phyloP scores from a whole-genome alignment of 2,797 vertebrate genomes.

The Telmatherina bonti region DNA sequence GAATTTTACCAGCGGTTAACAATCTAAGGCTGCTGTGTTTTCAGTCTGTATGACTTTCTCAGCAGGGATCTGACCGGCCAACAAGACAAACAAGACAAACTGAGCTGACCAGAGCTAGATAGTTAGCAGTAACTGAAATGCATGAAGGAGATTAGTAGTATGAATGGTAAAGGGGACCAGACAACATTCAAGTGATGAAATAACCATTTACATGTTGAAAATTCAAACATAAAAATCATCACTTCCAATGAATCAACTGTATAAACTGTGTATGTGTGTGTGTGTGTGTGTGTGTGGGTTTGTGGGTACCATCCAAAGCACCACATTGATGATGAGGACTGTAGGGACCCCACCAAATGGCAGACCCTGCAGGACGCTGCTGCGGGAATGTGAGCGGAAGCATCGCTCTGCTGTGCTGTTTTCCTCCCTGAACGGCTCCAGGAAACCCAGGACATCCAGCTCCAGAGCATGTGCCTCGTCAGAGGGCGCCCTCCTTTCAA shows the following conservation, averaged over 20 bases:
- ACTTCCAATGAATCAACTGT: not conserved
- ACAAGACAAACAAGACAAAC: not conserved
- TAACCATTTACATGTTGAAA: not conserved
- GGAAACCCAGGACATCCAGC: conserved; percentile 66
- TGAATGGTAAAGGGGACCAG: not conserved
- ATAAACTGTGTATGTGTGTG: conserved; percentile 7
- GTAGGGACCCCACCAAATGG: conserved; percentile 95
- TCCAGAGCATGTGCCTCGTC: conserved; percentile 54
- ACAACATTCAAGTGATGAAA: not conserved
- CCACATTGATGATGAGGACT: conserved; percentile 90
- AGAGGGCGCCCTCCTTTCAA: conserved; percentile 56
- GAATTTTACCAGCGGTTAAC: not conserved
- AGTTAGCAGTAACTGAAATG: not conserved
- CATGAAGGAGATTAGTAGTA: not conserved
- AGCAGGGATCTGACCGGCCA: not conserved
- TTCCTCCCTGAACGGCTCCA: conserved; percentile 62
- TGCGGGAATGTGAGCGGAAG: conserved; percentile 87
- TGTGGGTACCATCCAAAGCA: conserved; percentile 90
- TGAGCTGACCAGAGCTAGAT: not conserved
- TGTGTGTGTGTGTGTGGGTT: conserved; percentile 22
- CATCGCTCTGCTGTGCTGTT: conserved; percentile 88
- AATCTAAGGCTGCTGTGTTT: not conserved
- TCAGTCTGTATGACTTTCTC: not conserved
- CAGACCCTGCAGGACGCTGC: conserved; percentile 93
- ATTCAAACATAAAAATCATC: not conserved